Conservation (phyloP, 1,140 invertebrate genomes). For the Eriosoma lanigerum region DNA sequence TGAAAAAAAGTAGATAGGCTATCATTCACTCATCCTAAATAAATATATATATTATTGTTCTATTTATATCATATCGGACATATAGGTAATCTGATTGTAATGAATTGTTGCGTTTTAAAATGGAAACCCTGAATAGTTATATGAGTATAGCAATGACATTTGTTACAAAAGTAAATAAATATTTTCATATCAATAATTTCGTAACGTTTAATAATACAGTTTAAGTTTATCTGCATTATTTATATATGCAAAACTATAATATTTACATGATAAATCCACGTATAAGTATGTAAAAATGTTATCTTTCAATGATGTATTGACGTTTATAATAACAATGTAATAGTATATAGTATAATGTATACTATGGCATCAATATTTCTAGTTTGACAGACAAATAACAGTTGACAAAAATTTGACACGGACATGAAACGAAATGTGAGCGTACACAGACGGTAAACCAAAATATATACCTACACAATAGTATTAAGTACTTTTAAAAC, state of each 20-base stretch:
- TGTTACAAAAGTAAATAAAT: no score
- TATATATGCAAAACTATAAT: neutral
- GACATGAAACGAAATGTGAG: neutral
- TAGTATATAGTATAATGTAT: neutral
- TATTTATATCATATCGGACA: no score
- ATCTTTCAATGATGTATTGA: neutral
- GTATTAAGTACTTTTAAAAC: neutral
- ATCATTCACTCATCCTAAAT: no score
- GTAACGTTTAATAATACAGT: no score
- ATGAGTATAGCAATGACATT: no score
- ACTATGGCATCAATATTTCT: neutral
- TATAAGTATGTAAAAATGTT: neutral
- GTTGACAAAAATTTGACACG: neutral
- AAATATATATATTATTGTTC: no score
- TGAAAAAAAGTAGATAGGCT: no score
- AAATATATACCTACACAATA: neutral
- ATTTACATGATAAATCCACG: neutral
- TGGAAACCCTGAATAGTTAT: no score
- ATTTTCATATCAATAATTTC: no score
- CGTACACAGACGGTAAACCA: neutral
- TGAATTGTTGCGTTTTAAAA: no score
- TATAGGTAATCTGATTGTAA: no score
- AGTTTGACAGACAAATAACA: neutral
- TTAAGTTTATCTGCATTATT: no score
- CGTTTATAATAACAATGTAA: neutral